Evolutionary conservation across 2,113 vertebrate species (phyloP).

Genomic region (Hepsetus odoe): DNA sequence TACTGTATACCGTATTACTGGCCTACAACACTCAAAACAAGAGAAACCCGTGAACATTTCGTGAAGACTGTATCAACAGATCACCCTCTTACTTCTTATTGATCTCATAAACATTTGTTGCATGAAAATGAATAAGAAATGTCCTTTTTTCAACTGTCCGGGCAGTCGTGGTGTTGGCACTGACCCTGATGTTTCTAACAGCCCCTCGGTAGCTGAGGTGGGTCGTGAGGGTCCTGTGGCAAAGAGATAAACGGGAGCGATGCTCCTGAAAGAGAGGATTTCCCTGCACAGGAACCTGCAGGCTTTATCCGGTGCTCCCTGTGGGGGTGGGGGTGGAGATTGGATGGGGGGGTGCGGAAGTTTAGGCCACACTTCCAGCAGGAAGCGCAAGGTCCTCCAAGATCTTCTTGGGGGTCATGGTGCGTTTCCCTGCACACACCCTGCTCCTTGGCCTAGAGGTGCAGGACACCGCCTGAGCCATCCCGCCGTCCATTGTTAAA

Average conservation of each 20-base stretch:
- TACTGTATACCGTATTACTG: too few species aligned
- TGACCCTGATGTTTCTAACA: neutral
- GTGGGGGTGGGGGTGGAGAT: conserved; percentile 15
- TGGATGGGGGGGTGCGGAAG: neutral
- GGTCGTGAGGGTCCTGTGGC: neutral
- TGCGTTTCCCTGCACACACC: conserved; percentile 53
- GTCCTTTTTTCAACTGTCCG: too few species aligned
- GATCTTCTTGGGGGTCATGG: conserved; percentile 66
- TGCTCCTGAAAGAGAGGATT: conserved; percentile 76
- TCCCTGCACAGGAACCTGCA: conserved; percentile 73
- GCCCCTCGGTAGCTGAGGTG: conserved; percentile 33
- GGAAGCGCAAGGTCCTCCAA: conserved; percentile 71
- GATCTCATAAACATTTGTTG: too few species aligned
- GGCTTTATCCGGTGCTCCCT: conserved; percentile 66
- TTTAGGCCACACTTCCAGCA: conserved; percentile 44
- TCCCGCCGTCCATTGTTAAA: conserved; percentile 68
- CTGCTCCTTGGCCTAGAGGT: conserved; percentile 40
- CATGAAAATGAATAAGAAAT: too few species aligned
- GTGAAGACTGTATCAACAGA: too few species aligned
- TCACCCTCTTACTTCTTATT: too few species aligned
- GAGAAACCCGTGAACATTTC: too few species aligned
- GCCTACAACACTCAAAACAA: too few species aligned
- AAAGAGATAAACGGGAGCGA: conserved; percentile 23
- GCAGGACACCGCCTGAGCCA: conserved; percentile 43
- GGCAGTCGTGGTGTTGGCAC: neutral